These are phyloP conservation scores for Dynastes hyllus DNA, from an alignment of 2,888 invertebrate species.

Conservation along the genomic window DNA sequence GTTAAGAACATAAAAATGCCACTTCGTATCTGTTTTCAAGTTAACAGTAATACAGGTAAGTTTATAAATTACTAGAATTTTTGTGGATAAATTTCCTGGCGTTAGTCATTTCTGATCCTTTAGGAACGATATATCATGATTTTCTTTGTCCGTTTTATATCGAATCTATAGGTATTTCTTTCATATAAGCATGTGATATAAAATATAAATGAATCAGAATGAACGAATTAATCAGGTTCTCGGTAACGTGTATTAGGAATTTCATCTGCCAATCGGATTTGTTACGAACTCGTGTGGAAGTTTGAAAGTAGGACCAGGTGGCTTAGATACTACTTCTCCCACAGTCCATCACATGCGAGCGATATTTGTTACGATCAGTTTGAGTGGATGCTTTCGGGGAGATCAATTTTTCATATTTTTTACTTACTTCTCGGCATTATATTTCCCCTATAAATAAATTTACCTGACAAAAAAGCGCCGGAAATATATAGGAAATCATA, in stretches of 20 bases:
- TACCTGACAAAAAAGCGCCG: constrained; percentile 47
- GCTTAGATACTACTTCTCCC: constrained; percentile 64
- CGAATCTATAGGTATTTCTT: constrained; percentile 9
- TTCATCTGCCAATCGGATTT: constrained; percentile 63
- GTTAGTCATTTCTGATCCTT: no score
- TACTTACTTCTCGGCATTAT: constrained; percentile 51
- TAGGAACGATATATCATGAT: no score
- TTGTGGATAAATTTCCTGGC: no score
- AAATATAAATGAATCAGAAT: constrained; percentile 44
- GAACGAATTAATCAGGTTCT: constrained; percentile 50
- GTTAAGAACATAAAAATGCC: no score
- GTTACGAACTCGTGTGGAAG: constrained; percentile 60
- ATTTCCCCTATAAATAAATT: constrained; percentile 51
- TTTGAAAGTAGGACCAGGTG: constrained; percentile 65
- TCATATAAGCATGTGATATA: constrained; percentile 21
- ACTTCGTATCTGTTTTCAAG: no score
- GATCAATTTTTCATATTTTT: constrained; percentile 55
- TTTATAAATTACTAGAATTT: no score
- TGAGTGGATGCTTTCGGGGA: constrained; percentile 53
- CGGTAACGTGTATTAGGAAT: constrained; percentile 50
- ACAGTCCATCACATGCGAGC: constrained; percentile 67
- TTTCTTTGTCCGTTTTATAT: neutral
- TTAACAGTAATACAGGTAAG: no score
- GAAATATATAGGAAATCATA: constrained; percentile 48
- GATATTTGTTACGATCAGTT: constrained; percentile 65